phyloP scores from a whole-genome alignment of 2,888 invertebrate genomes.

The Drosophila prolongata region DNA sequence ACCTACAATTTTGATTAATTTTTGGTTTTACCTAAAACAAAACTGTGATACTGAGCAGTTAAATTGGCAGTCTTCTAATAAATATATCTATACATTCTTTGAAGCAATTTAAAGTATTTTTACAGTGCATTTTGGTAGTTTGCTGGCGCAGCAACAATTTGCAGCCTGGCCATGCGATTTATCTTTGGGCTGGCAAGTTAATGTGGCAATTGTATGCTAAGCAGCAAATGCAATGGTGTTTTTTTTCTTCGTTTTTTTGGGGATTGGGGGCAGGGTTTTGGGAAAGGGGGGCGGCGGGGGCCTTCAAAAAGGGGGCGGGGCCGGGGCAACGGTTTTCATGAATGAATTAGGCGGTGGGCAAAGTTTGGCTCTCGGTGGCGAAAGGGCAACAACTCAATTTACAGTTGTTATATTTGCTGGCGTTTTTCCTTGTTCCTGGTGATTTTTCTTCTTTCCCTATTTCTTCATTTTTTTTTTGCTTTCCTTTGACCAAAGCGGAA shows the following conservation, averaged over 20 bases:
- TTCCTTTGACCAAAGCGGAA: conserved; percentile 40
- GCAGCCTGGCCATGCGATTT: conserved; percentile 70
- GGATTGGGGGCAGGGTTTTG: background rate
- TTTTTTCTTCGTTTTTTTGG: conserved; percentile 3
- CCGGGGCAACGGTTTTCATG: conserved; percentile 70
- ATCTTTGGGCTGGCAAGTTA: conserved; percentile 76
- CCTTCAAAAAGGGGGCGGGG: conserved; percentile 34
- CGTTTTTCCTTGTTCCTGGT: conserved; percentile 7
- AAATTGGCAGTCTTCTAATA: no score
- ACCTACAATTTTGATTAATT: no score
- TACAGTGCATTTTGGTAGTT: conserved; percentile 2
- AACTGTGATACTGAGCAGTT: no score
- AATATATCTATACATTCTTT: background rate
- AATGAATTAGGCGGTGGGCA: conserved; percentile 72
- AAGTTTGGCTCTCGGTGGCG: conserved; percentile 61
- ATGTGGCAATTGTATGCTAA: conserved; percentile 81
- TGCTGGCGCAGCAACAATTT: conserved; percentile 46
- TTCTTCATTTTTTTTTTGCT: background rate
- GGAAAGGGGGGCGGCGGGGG: background rate
- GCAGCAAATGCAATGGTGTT: conserved; percentile 54
- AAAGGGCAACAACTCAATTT: conserved; percentile 78
- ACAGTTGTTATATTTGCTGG: conserved; percentile 57
- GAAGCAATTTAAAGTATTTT: background rate
- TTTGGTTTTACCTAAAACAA: no score
- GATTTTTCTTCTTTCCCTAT: conserved; percentile 19